Evolutionary conservation across 2,113 vertebrate genomes (phyloP).

Genomic region (Cyanoramphus novaezelandiae): DNA sequence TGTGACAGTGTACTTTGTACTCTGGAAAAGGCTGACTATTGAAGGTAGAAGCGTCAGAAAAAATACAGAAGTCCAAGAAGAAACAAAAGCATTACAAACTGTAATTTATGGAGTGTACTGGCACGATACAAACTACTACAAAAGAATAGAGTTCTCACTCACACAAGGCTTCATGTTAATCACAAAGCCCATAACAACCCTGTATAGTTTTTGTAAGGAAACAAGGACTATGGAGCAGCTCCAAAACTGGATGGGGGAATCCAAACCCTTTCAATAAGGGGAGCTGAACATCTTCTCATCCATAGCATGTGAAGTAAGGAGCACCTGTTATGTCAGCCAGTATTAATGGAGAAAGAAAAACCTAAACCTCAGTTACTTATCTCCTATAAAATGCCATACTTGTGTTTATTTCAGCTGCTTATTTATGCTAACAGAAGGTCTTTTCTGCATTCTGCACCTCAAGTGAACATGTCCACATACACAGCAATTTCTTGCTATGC

Average conservation of each 20-base stretch:
- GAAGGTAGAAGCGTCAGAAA: not conserved
- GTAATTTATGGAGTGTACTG: not conserved
- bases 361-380: not conserved
- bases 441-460: not conserved
- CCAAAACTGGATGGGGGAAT: not conserved
- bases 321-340: not conserved
- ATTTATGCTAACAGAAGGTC: not conserved
- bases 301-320: not conserved
- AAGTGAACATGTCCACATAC: not conserved
- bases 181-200: not conserved
- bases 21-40: not conserved
- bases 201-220: not conserved
- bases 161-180: not conserved
- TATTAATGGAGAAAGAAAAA: not conserved
- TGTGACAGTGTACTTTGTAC: not conserved
- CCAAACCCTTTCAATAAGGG: not conserved
- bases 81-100: not conserved
- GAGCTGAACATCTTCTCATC: not conserved
- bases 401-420: not conserved
- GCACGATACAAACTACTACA: not conserved
- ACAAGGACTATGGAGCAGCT: not conserved
- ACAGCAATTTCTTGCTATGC: not conserved
- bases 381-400: not conserved
- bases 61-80: not conserved
- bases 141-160: not conserved